Base-by-base conservation (phyloP, 2,888 invertebrate genomes). In the Pachliopta kotzebuea region DNA sequence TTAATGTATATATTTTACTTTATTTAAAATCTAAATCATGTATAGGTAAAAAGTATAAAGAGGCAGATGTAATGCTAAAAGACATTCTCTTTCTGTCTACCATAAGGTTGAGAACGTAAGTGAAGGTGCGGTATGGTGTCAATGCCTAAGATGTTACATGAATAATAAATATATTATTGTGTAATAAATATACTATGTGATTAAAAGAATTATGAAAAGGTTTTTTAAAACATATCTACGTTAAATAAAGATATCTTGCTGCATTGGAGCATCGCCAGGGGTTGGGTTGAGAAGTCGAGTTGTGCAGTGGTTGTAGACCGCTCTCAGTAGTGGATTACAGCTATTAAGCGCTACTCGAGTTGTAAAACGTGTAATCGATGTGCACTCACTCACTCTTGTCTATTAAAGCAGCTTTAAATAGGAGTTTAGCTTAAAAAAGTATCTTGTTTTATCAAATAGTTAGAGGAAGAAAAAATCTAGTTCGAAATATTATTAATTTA, bases 351-450 rank as follows among this genome's bases (percentile, higher is more conserved):
- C 71, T 74, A 76, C 75, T 77, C 74, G 76, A 80, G 88, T 79
- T 84, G 85, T 90, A 88, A 88, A 88, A 80, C 83, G 80, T 73
- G 77, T 86, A 87, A 88, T 89, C 83, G 86, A 87, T 85, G 85
- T 80, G 73, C 63, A 56, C 77, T 45, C 2, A 45, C 79, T 77
- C 76, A 67, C 81, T 82, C 81, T 81, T 85, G 81, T 80, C 82
- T 73, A 77, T 78, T 78, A 74, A 74, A 74, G 73, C 68, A 74
- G 78, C 75, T 68, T 63, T 63, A 63, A 31, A 37, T 21, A 29
- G 76, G 76, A 71, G 74, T 69, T 70, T 72, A 72, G 72, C n/a
- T 18, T 45, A 7, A 14, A 37, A 37, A 37, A 37, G 9, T 37
- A 26, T 26, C 14, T 37, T 37, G 11, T 37, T 37, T 37, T 14